These are phyloP conservation scores for Ptilonorhynchus violaceus DNA, from an alignment of 2,113 vertebrate genomes.

Conservation along the genomic window DNA sequence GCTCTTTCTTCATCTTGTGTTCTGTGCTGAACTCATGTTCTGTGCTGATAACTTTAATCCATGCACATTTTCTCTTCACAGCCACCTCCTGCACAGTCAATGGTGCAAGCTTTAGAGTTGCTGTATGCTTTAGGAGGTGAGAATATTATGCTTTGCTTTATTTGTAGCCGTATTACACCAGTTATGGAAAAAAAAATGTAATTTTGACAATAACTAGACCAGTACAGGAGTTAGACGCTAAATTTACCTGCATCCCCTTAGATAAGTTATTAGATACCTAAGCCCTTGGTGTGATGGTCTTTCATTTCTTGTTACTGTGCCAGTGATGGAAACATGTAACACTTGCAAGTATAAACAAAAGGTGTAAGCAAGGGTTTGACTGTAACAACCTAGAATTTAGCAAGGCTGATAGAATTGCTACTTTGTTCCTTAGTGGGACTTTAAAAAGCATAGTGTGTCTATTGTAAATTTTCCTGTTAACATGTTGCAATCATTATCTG, in stretches of 20 bases:
- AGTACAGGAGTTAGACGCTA: background rate
- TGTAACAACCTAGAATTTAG: background rate
- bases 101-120: conserved; percentile 96
- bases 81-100: conserved; percentile 97
- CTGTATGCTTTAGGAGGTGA: conserved; percentile 96
- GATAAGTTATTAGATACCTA: background rate
- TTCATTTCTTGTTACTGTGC: background rate
- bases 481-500: background rate
- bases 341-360: background rate
- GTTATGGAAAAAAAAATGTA: background rate
- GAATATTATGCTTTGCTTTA: conserved; percentile 13
- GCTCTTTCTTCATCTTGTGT: background rate
- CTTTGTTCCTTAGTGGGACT: background rate
- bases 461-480: background rate
- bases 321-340: background rate
- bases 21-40: background rate
- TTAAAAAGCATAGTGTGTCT: background rate
- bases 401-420: background rate
- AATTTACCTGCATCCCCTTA: background rate
- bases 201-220: background rate
- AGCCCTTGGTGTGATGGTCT: background rate
- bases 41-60: background rate
- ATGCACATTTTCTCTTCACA: conserved; percentile 48
- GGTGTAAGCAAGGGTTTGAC: background rate
- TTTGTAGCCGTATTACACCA: background rate